A percentile compares a stretch with the other conserved stretches of the same genome.
Conservation (phyloP, 2,797 vertebrate genomes). For the Gallinago stenura region DNA sequence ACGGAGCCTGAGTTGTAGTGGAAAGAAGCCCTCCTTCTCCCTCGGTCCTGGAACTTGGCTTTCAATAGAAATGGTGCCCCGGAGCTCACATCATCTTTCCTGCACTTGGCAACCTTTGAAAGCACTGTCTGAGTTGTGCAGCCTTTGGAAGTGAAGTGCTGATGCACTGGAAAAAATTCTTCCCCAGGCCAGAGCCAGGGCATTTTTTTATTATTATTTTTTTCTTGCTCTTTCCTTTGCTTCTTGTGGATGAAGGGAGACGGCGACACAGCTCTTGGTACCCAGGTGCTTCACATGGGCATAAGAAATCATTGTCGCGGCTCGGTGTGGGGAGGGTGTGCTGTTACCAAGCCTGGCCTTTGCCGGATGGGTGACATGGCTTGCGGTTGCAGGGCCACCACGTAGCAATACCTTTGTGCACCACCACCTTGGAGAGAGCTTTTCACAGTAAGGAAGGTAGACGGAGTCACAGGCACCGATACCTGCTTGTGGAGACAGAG, state of each 20-base stretch:
- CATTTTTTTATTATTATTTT: not conserved
- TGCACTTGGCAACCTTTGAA: not conserved
- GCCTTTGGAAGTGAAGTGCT: not conserved
- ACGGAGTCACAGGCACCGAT: not conserved
- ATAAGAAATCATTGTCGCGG: not conserved
- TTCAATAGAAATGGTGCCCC: not conserved
- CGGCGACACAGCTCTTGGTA: not conserved
- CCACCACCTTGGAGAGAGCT: not conserved
- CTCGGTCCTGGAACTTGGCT: not conserved
- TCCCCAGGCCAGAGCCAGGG: not conserved
- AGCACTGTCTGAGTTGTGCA: not conserved
- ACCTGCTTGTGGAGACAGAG: not conserved
- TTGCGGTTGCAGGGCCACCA: not conserved
- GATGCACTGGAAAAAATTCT: constrained; percentile 5
- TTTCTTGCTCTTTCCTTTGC: not conserved
- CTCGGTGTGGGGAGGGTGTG: not conserved
- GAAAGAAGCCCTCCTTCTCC: not conserved
- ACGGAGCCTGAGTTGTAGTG: not conserved
- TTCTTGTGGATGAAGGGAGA: fast-evolving
- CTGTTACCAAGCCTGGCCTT: not conserved
- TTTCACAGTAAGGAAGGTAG: not conserved
- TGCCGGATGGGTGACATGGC: not conserved
- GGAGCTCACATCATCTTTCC: not conserved
- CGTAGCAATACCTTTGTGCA: not conserved
- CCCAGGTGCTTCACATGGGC: fast-evolving